Conservation (phyloP, 2,888 invertebrate species). For the Syrphus vitripennis region DNA sequence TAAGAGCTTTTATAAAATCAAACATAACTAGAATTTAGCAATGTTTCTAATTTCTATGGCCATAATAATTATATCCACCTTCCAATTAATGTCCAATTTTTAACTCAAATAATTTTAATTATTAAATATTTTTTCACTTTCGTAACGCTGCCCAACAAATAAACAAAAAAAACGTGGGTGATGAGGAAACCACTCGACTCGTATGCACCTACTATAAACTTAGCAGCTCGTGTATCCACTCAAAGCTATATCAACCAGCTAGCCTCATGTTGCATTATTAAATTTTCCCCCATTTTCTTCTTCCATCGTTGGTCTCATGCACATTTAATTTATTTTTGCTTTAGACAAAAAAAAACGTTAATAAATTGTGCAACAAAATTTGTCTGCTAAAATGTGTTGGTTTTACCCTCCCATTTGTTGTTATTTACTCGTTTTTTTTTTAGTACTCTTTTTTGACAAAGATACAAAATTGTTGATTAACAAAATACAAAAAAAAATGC, state of each 20-base stretch:
- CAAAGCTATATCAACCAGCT: not conserved
- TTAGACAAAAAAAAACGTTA: not conserved
- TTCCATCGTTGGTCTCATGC: not conserved
- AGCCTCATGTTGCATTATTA: constrained; percentile 20
- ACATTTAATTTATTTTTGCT: constrained; percentile 12
- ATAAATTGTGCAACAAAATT: constrained; percentile 59
- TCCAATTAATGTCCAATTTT: constrained; percentile 2
- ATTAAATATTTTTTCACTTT: not conserved
- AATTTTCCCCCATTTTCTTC: not conserved
- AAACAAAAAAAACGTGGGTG: not conserved
- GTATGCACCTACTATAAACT: constrained; percentile 1
- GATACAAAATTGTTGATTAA: constrained; percentile 57
- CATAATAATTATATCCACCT: not conserved
- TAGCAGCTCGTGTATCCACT: not conserved
- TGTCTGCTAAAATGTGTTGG: constrained; percentile 43
- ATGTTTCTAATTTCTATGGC: not conserved
- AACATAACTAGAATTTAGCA: not conserved
- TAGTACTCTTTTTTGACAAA: not conserved
- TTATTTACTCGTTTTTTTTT: constrained; percentile 3
- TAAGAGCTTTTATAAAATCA: not conserved
- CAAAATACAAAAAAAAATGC: constrained; percentile 31
- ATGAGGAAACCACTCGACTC: constrained; percentile 20
- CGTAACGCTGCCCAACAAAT: not conserved
- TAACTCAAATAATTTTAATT: constrained; percentile 13
- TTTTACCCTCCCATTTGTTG: constrained; percentile 38